These are phyloP conservation scores for Coccyzus lansbergi DNA, from an alignment of 2,797 vertebrate species.

Conservation along the genomic window DNA sequence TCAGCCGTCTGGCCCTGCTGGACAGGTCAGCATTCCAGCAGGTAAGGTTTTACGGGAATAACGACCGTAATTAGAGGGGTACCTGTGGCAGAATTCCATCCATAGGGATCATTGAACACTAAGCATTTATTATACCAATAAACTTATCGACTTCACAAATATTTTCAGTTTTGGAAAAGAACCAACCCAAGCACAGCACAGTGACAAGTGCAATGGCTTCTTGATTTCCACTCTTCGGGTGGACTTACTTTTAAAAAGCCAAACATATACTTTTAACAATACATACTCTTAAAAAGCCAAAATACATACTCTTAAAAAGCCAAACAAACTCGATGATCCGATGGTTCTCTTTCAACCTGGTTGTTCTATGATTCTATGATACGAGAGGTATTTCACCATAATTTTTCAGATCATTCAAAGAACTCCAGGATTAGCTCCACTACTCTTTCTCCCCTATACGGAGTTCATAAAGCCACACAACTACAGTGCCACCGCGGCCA, in stretches of 20 bases:
- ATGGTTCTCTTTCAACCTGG: too few species aligned
- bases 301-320: too few species aligned
- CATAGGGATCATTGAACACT: not conserved
- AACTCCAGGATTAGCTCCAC: not conserved
- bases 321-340: too few species aligned
- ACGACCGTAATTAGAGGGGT: not conserved
- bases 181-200: not conserved
- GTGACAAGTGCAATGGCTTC: not conserved
- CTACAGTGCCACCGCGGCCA: not conserved
- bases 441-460: rapidly evolving
- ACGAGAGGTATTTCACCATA: not conserved
- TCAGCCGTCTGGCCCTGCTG: not conserved
- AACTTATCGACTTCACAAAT: not conserved
- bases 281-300: too few species aligned
- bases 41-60: not conserved
- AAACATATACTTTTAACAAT: too few species aligned
- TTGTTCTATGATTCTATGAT: too few species aligned
- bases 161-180: not conserved
- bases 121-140: not conserved
- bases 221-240: not conserved
- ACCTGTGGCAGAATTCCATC: not conserved
- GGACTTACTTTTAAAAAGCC: not conserved
- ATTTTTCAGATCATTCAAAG: not conserved
- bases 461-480: not conserved
- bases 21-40: not conserved